Evolutionary conservation across 2,113 vertebrate genomes (phyloP).

Genomic region (Phyllostomus hastatus): DNA sequence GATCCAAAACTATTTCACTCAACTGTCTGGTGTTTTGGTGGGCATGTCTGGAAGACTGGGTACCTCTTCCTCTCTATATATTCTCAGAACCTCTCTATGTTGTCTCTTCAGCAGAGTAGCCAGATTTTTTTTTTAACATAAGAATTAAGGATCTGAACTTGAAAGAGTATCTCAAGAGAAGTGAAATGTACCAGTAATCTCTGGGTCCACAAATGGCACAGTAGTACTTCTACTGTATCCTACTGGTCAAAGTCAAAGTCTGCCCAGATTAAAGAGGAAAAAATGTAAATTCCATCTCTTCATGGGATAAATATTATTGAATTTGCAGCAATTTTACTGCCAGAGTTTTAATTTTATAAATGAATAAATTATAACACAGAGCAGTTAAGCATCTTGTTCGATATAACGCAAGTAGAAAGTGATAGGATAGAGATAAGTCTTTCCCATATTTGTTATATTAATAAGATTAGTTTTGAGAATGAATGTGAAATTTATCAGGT

Average conservation of each 20-base stretch:
- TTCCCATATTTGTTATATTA: not conserved
- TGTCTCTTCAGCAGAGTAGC: not conserved
- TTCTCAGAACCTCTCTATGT: not conserved
- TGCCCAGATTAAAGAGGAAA: not conserved
- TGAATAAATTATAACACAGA: not conserved
- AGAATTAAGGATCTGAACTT: not conserved
- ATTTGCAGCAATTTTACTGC: not conserved
- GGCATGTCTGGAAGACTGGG: not conserved
- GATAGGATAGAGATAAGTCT: not conserved
- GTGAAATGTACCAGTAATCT: not conserved
- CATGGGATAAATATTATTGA: not conserved
- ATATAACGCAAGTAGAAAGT: not conserved
- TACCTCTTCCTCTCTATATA: not conserved
- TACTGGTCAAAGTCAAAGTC: not conserved
- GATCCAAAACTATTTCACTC: not conserved
- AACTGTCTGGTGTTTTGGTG: not conserved
- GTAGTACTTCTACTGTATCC: not conserved
- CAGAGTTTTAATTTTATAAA: slow-evolving; percentile 7
- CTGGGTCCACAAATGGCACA: not conserved
- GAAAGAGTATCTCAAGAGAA: not conserved
- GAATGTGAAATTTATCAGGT: not conserved
- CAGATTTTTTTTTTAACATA: not conserved
- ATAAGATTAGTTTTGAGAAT: not conserved
- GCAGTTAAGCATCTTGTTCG: slow-evolving; percentile 11
- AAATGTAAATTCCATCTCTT: not conserved